Evolutionary conservation across 2,888 invertebrate species (phyloP).

Genomic region (Ernsta delagoae): DNA sequence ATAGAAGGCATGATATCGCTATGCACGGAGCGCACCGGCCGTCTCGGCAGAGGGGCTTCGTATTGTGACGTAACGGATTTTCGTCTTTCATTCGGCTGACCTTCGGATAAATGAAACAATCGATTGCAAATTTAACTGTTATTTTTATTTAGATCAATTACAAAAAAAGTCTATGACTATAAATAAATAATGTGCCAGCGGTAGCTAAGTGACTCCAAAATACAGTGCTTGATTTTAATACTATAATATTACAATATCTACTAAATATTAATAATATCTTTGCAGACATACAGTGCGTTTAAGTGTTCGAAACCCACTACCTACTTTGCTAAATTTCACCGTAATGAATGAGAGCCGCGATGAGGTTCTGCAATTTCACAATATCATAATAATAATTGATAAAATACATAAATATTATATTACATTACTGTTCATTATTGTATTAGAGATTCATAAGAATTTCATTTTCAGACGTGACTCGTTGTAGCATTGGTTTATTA

Average conservation of each 20-base stretch:
- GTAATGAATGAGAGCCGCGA: neutral
- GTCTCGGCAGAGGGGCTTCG: constrained; percentile 41
- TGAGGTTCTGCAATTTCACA: neutral
- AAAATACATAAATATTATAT: too few species aligned
- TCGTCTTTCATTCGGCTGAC: constrained; percentile 48
- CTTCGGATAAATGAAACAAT: constrained; percentile 60
- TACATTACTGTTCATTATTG: too few species aligned
- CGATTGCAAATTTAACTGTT: constrained; percentile 43
- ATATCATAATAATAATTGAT: too few species aligned
- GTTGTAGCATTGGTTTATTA: neutral
- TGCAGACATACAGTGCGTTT: constrained; percentile 16
- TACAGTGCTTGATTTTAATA: constrained; percentile 37
- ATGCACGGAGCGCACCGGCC: constrained; percentile 29
- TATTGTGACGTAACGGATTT: constrained; percentile 45
- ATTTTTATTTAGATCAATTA: constrained; percentile 48
- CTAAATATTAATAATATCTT: neutral
- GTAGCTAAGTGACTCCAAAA: constrained; percentile 38
- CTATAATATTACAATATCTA: neutral
- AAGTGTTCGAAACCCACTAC: neutral
- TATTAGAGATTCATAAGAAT: too few species aligned
- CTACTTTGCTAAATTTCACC: neutral
- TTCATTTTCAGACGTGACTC: too few species aligned
- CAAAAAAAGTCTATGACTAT: constrained; percentile 41
- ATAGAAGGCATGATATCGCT: constrained; percentile 28
- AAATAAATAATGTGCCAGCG: constrained; percentile 42